Evolutionary conservation across 2,113 vertebrate genomes (phyloP).

Genomic region (Protobothrops flavoviridis): DNA sequence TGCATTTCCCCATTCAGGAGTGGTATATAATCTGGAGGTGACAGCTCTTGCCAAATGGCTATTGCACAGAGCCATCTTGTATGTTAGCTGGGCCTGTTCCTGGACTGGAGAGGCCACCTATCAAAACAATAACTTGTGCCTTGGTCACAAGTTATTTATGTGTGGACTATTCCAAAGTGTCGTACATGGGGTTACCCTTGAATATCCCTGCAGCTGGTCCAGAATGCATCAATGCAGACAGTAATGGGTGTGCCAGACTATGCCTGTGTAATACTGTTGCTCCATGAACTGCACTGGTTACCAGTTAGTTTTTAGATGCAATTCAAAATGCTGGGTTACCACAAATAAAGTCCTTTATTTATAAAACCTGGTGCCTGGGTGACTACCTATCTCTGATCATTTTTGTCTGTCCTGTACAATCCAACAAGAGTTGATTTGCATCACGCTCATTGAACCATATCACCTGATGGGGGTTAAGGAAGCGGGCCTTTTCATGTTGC

Average conservation of each 20-base stretch:
- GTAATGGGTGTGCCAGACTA: not conserved
- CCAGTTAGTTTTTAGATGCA: not conserved
- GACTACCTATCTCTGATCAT: not conserved
- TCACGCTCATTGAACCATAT: not conserved
- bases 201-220: not conserved
- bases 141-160: not conserved
- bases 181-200: not conserved
- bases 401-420: not conserved
- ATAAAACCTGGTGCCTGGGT: not conserved
- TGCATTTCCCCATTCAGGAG: not conserved
- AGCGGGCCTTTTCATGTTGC: not conserved
- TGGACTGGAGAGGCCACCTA: not conserved
- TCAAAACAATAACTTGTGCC: not conserved
- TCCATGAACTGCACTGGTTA: not conserved
- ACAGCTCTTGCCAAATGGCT: not conserved
- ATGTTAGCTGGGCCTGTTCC: not conserved
- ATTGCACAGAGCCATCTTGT: not conserved
- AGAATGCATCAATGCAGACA: not conserved
- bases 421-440: not conserved
- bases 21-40: not conserved
- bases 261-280: not conserved
- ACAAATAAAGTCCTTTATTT: not conserved
- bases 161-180: not conserved
- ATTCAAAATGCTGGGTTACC: not conserved
- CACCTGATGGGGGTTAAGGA: not conserved